A percentile compares a stretch with the other conserved stretches of the same genome.
phyloP scores from a whole-genome alignment of 1,140 invertebrate species.

The Eupristina koningsbergeri region DNA sequence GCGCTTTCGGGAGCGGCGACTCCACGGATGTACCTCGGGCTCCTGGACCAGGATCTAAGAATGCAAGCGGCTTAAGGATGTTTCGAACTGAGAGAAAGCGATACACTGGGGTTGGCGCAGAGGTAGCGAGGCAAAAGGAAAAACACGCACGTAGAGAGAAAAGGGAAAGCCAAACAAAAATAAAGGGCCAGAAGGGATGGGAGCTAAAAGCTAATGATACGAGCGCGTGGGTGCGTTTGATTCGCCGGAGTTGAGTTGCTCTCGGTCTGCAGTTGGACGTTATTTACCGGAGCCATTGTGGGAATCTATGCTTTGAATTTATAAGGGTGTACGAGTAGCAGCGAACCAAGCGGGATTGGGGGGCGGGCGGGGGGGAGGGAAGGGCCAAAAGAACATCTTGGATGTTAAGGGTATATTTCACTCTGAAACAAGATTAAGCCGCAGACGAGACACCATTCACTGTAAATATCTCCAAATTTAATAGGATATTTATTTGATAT shows the following conservation, averaged over 20 bases:
- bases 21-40: neutral
- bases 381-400: too few species aligned
- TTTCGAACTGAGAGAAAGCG: neutral
- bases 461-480: too few species aligned
- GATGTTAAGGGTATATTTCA: too few species aligned
- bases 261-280: neutral
- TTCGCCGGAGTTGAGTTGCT: neutral
- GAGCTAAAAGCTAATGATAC: neutral
- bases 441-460: too few species aligned
- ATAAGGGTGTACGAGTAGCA: neutral
- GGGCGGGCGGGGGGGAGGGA: too few species aligned
- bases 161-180: neutral
- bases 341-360: neutral
- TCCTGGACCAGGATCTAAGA: neutral
- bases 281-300: neutral
- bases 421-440: too few species aligned
- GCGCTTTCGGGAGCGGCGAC: neutral
- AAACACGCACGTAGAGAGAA: too few species aligned
- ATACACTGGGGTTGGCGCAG: too few species aligned
- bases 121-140: too few species aligned
- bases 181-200: neutral
- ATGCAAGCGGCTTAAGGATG: constrained; percentile 21
- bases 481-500: too few species aligned
- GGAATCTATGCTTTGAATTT: neutral
- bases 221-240: neutral